These are phyloP conservation scores for Catostomus latipinnis DNA, from an alignment of 2,797 vertebrate genomes.

Conservation along the genomic window DNA sequence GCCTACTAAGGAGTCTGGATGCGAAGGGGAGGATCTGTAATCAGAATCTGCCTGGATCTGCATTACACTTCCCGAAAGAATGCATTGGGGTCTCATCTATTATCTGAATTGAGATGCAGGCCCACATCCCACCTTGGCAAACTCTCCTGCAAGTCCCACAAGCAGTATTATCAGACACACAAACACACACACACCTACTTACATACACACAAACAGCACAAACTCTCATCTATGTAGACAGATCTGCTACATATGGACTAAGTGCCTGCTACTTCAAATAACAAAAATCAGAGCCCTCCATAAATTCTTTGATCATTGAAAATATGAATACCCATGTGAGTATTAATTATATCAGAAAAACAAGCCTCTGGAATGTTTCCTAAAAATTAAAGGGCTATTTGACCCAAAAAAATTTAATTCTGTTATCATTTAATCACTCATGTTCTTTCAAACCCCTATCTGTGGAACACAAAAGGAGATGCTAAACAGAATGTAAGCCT, in stretches of 20 bases:
- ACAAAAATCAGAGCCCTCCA: neutral
- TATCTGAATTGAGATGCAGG: slow-evolving; percentile 31
- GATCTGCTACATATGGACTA: too few relatives aligned
- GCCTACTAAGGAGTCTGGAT: slow-evolving; percentile 8
- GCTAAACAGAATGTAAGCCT: too few relatives aligned
- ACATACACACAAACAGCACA: neutral
- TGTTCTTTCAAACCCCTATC: too few relatives aligned
- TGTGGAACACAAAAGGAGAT: too few relatives aligned
- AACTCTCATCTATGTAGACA: too few relatives aligned
- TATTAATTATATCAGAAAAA: slow-evolving; percentile 24
- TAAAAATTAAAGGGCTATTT: neutral
- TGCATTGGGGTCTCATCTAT: slow-evolving; percentile 9
- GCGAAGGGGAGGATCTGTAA: slow-evolving; percentile 19
- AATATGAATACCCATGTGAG: slow-evolving; percentile 29
- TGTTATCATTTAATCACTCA: too few relatives aligned
- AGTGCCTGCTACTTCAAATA: too few relatives aligned
- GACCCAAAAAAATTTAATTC: too few relatives aligned
- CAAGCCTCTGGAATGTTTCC: slow-evolving; percentile 11
- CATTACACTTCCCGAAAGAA: slow-evolving; percentile 1
- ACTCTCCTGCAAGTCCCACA: slow-evolving; percentile 6
- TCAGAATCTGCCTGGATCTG: slow-evolving; percentile 22
- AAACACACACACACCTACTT: neutral
- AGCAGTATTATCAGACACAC: neutral
- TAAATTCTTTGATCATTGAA: slow-evolving; percentile 11
- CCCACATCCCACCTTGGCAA: slow-evolving; percentile 14